Evolutionary conservation across 2,113 vertebrate species (phyloP), one percentile per base, ranked within the genome.

Genomic region (Hemiprocne comata): DNA sequence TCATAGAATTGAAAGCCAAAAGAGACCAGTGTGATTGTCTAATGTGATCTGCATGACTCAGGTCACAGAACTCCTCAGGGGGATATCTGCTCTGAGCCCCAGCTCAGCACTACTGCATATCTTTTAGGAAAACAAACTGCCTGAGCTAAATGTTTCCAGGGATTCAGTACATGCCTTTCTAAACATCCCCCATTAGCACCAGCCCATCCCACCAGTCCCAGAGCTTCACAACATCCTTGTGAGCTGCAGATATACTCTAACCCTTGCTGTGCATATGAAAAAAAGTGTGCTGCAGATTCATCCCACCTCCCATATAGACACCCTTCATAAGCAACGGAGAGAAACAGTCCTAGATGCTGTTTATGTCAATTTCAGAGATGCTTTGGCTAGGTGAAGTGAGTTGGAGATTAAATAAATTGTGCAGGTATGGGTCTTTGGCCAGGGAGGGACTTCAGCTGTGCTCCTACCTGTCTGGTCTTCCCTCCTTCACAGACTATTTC

Each of bases 71-170:
- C 28, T 90, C 88, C 92, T 86, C 8, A 0, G 94, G 92, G 94
- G 88, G 34, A 81, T 10, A 38, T 51, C 55, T 91, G 88, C 65
- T 74, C 38, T 11, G 85, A 95, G 85, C 64, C 74, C 38, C 80
- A 92, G 73, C 90, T 92, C 85, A 85, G 85, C 72, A 88, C 36
- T 36, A 38, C 91, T 51, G 55, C 64, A 4, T 46, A 55, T 84
- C 88, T 90, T 95, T 92, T 81, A 92, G 77, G 44, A 92, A 94
- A 94, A 92, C 84, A 94, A 92, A 92, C 69, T 13, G 4, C 8
- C 62, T 54, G 70, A 94, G 76, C 28, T 82, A 74, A 94, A 79
- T n/a, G 62, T 82, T 95, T 61, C 92, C 69, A 65, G 65, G 90
- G 87, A 84, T 92, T 89, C 69, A 17, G 72, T 23, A 72, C 87